phyloP scores from a whole-genome alignment of 2,888 invertebrate genomes.

The Nomada lathburiana region DNA sequence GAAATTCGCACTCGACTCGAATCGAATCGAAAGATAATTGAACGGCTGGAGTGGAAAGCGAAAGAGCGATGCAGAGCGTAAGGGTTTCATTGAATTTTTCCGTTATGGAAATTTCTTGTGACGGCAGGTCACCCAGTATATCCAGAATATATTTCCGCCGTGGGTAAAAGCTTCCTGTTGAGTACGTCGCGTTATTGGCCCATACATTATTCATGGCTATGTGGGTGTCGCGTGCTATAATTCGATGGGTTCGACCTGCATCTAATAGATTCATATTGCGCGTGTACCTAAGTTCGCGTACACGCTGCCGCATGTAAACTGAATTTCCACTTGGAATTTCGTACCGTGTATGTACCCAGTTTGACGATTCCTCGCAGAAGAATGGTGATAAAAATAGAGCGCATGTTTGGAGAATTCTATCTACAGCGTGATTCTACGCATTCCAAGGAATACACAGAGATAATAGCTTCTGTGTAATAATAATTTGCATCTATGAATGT shows the following conservation, averaged over 20 bases:
- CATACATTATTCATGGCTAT: constrained; percentile 58
- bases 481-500: background rate
- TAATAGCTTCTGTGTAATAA: background rate
- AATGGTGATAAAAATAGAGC: no score
- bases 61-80: background rate
- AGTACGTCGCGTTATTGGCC: constrained; percentile 39
- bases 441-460: background rate
- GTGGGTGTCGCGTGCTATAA: constrained; percentile 57
- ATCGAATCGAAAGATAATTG: constrained; percentile 16
- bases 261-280: constrained; percentile 52
- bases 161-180: constrained; percentile 58
- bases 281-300: constrained; percentile 19
- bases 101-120: constrained; percentile 24
- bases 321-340: background rate
- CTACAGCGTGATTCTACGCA: no score
- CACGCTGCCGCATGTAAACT: constrained; percentile 11
- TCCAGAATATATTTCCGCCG: constrained; percentile 41
- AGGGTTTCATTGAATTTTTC: constrained; percentile 36
- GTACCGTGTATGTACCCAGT: no score
- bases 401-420: no score
- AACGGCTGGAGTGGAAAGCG: background rate
- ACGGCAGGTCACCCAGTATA: constrained; percentile 17
- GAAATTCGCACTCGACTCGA: constrained; percentile 3
- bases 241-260: constrained; percentile 45
- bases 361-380: background rate